A percentile compares a stretch with the other conserved stretches of the same genome.
Evolutionary conservation across 2,797 vertebrate species (phyloP).

Genomic region (Pristis pectinata): DNA sequence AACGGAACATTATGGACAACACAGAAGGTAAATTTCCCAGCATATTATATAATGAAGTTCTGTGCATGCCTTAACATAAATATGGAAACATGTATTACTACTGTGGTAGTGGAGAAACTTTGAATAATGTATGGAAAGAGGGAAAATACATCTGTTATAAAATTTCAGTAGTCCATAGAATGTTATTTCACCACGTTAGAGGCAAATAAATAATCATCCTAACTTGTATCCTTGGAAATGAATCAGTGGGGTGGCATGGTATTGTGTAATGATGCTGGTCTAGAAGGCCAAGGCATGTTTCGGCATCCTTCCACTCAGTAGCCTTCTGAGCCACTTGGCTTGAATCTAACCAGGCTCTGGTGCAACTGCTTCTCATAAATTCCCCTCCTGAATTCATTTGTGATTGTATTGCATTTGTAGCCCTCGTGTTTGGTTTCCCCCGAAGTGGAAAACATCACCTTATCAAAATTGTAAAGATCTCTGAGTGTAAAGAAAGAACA

Average conservation of each 20-base stretch:
- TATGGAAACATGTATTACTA: background rate
- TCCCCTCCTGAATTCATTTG: background rate
- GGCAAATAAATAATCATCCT: background rate
- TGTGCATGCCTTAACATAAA: background rate
- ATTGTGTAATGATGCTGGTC: background rate
- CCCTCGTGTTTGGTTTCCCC: background rate
- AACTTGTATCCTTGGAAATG: background rate
- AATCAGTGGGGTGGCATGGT: background rate
- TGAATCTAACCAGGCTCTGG: background rate
- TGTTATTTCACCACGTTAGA: background rate
- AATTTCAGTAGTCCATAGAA: background rate
- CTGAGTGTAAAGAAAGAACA: background rate
- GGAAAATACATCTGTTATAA: background rate
- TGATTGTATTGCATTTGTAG: background rate
- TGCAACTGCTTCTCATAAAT: background rate
- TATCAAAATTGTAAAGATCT: background rate
- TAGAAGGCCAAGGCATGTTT: background rate
- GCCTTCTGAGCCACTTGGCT: background rate
- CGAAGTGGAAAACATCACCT: background rate
- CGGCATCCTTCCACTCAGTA: background rate
- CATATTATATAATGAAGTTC: background rate
- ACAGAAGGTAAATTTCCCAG: constrained; percentile 70
- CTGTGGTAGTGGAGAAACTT: background rate
- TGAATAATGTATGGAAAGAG: background rate
- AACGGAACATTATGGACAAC: constrained; percentile 72